Base-by-base conservation (phyloP, 2,888 invertebrate species). In the Phania funesta region DNA sequence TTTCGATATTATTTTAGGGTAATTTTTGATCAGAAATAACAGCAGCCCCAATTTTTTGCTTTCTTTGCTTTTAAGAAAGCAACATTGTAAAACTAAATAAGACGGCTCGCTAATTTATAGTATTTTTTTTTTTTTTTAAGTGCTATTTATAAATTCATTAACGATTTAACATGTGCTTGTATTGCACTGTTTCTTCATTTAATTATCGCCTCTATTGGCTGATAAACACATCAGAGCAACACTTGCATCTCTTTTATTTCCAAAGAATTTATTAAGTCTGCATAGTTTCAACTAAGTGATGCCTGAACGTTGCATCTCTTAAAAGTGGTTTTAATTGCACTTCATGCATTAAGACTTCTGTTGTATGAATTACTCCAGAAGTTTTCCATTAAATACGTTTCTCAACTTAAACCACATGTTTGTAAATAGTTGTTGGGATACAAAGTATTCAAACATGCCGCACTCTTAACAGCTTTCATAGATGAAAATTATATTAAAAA, bases 401-500 rank as follows among this genome's bases (percentile, higher is more conserved):
- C 20, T 35, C 13, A 24, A 22, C n/a, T 44, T 5, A 22, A 13
- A 13, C 32, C 11, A n/a, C 1, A 16, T 32, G 26, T n/a, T n/a
- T n/a, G n/a, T n/a, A n/a, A n/a, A n/a, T n/a, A n/a, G n/a, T 32
- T 56, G n/a, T 20, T 54, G 22, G n/a, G 5, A 16, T 11, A 35
- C 32, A 8, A 32, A 35, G 4, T 46, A 22, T 44, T 68, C 22
- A 44, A 54, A 44, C 26, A 54, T 54, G 16, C 68, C 68, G 44
- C 38, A 29, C 54, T 29, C 26, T 52, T 38, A 52, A 67, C 24
- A 41, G 18, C 18, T 29, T 18, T 32, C 46, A 70, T 24, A 70
- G 58, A 46, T 70, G n/a, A 58, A 46, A 48, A 48, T 70, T 46
- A 16, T 56, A 41, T 68, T 44, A 58, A 58, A 13, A 16, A 32